A percentile compares a stretch with the other conserved stretches of the same genome.
These are phyloP conservation scores for Selenia dentaria DNA, from an alignment of 2,888 invertebrate species.

Conservation along the genomic window DNA sequence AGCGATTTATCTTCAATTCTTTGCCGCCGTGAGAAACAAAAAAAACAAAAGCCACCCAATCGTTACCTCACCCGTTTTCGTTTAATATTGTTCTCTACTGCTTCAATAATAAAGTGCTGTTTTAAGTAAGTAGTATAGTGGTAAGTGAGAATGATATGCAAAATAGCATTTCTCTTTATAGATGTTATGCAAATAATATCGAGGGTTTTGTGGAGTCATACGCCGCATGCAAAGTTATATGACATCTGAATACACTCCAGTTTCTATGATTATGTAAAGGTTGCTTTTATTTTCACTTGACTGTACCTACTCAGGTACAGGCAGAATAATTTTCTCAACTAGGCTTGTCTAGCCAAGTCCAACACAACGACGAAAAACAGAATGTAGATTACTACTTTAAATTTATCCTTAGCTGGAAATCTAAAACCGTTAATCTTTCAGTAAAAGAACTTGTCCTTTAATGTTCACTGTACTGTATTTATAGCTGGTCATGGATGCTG, in stretches of 20 bases:
- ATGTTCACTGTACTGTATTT: no score
- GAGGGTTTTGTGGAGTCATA: constrained; percentile 24
- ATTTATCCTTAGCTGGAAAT: no score
- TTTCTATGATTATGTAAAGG: constrained; percentile 10
- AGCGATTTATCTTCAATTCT: constrained; percentile 34
- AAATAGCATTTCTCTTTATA: constrained; percentile 43
- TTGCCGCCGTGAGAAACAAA: constrained; percentile 41
- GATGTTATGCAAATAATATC: constrained; percentile 41
- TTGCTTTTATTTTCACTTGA: constrained; percentile 1
- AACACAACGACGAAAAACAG: no score
- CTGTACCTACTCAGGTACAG: no score
- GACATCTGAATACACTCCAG: constrained; percentile 1
- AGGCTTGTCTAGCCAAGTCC: no score
- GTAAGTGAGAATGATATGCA: constrained; percentile 44
- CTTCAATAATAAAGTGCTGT: constrained; percentile 2
- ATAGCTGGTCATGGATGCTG: no score
- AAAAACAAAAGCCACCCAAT: constrained; percentile 35
- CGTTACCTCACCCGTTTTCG: constrained; percentile 33
- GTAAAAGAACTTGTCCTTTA: no score
- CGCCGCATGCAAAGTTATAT: constrained; percentile 18
- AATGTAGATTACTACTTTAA: no score
- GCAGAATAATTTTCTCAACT: no score
- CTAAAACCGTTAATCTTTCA: no score
- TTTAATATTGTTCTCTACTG: constrained; percentile 1
- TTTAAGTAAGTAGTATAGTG: constrained; percentile 14